Evolutionary conservation across 2,113 vertebrate species (phyloP).

Genomic region (Philantomba maxwellii): DNA sequence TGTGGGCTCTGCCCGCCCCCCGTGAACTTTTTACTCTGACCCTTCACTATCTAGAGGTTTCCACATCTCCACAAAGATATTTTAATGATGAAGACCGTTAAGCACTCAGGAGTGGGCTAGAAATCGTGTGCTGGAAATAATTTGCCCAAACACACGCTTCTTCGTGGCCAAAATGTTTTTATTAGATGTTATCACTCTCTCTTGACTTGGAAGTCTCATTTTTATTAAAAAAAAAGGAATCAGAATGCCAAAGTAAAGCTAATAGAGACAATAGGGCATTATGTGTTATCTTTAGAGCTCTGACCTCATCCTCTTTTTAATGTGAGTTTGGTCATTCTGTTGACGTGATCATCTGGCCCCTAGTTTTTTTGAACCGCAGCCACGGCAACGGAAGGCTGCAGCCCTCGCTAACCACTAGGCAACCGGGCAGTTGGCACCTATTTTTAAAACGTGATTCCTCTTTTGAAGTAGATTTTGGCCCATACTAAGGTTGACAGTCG

Average conservation of each 20-base stretch:
- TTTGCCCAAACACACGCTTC: neutral
- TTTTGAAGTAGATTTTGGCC: slow-evolving; percentile 70
- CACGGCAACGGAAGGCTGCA: neutral
- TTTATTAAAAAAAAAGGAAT: neutral
- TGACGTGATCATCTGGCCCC: slow-evolving; percentile 64
- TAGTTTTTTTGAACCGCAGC: neutral
- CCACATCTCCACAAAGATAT: neutral
- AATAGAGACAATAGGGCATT: slow-evolving; percentile 24
- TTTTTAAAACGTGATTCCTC: slow-evolving; percentile 63
- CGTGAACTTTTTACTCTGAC: slow-evolving; percentile 69
- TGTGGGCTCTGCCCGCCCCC: slow-evolving; percentile 35
- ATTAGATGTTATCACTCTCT: neutral
- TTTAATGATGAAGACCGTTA: slow-evolving; percentile 29
- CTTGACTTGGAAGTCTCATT: neutral
- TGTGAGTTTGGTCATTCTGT: slow-evolving; percentile 49
- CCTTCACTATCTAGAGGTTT: slow-evolving; percentile 54
- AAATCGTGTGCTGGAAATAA: neutral
- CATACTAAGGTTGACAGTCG: slow-evolving; percentile 23
- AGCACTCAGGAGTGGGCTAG: neutral
- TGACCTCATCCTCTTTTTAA: neutral
- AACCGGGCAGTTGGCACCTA: slow-evolving; percentile 34
- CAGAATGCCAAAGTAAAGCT: slow-evolving; percentile 54
- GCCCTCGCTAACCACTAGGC: neutral
- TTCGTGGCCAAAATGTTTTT: neutral
- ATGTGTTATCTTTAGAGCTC: slow-evolving; percentile 51